These are phyloP conservation scores for Syrrhaptes paradoxus DNA, from an alignment of 2,113 vertebrate genomes.

Conservation along the genomic window DNA sequence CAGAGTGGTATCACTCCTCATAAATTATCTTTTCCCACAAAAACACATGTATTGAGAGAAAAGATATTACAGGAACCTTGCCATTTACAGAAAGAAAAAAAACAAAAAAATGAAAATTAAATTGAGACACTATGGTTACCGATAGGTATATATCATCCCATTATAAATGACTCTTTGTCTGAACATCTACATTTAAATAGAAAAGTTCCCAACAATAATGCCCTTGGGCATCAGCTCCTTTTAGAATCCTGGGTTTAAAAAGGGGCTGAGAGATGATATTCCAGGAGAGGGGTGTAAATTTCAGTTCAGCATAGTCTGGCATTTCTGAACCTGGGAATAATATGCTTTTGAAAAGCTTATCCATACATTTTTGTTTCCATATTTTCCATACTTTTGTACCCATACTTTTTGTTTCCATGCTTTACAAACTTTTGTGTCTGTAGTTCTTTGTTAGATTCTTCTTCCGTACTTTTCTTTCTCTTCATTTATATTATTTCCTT, in stretches of 20 bases:
- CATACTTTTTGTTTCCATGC: background rate
- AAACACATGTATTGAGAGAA: background rate
- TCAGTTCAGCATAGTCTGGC: background rate
- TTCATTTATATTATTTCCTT: background rate
- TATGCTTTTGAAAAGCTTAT: background rate
- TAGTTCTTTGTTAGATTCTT: background rate
- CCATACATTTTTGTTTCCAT: background rate
- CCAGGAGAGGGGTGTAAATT: background rate
- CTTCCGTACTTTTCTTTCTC: background rate
- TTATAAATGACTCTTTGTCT: background rate
- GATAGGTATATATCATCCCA: background rate
- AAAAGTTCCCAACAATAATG: background rate
- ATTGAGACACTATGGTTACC: background rate
- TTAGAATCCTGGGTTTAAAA: background rate
- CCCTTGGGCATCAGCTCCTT: background rate
- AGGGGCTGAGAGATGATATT: background rate
- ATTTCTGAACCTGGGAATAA: background rate
- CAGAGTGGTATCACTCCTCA: background rate
- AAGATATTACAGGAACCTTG: background rate
- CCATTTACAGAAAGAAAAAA: background rate
- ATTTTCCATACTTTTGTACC: background rate
- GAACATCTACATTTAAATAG: background rate
- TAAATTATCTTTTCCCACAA: slow-evolving; percentile 6
- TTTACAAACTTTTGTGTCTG: rapidly evolving
- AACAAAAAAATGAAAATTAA: background rate